Evolutionary conservation across 2,113 vertebrate species (phyloP).

Genomic region (Lamprologus speciosus): DNA sequence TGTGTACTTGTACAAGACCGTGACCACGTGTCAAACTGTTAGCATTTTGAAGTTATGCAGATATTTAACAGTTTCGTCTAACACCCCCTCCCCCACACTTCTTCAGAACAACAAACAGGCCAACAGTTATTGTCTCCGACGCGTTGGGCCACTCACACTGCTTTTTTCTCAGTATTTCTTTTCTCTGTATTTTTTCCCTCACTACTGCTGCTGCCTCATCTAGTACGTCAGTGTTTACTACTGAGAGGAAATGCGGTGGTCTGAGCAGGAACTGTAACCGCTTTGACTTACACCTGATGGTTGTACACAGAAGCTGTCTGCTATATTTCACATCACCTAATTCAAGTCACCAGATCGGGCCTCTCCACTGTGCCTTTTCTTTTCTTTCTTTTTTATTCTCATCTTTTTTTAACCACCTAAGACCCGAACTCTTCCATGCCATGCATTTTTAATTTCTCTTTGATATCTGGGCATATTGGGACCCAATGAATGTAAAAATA

Average conservation of each 20-base stretch:
- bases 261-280: background rate
- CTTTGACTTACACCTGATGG: background rate
- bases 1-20: background rate
- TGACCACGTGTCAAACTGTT: background rate
- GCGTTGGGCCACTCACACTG: background rate
- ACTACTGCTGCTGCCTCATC: background rate
- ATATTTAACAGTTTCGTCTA: background rate
- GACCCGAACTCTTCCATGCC: background rate
- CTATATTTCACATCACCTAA: background rate
- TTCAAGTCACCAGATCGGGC: background rate
- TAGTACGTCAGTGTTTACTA: background rate
- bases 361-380: background rate
- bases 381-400: background rate
- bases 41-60: background rate
- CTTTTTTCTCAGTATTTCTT: background rate
- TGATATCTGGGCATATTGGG: background rate
- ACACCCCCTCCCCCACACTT: background rate
- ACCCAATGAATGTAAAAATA: background rate
- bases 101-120: background rate
- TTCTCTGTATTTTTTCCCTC: background rate
- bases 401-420: background rate
- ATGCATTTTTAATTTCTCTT: background rate
- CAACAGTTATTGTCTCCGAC: background rate
- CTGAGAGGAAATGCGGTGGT: background rate
- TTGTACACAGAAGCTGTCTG: background rate